phyloP scores from a whole-genome alignment of 2,888 invertebrate genomes.

The Blera fallax region DNA sequence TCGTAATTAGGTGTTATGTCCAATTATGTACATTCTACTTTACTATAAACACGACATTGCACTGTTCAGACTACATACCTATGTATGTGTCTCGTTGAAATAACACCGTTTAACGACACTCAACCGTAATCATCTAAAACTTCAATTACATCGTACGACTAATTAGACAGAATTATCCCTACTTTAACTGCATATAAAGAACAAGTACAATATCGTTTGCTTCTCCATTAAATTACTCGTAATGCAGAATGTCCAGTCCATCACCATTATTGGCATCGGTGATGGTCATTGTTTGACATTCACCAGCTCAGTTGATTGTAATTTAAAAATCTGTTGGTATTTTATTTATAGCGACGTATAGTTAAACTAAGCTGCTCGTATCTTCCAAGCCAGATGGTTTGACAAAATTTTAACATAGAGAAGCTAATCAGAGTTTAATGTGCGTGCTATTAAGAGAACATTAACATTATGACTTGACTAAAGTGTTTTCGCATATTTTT shows the following conservation, averaged over 20 bases:
- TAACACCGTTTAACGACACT: not conserved
- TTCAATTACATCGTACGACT: not conserved
- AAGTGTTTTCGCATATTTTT: not conserved
- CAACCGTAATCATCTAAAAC: not conserved
- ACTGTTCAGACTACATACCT: no score
- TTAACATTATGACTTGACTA: not conserved
- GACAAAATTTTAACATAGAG: not conserved
- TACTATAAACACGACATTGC: not conserved
- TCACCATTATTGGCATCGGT: not conserved
- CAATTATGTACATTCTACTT: not conserved
- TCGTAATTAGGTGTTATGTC: not conserved
- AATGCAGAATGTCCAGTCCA: constrained; percentile 20
- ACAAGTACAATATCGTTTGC: constrained; percentile 14
- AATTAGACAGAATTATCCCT: not conserved
- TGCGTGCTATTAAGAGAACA: constrained; percentile 28
- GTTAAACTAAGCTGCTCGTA: not conserved
- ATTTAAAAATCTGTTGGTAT: not conserved
- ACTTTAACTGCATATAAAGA: not conserved
- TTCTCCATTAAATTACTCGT: not conserved
- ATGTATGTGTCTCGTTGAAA: not conserved
- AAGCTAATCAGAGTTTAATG: not conserved
- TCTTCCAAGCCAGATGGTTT: not conserved
- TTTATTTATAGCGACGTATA: not conserved
- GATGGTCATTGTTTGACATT: constrained; percentile 50
- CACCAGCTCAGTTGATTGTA: not conserved